phyloP scores from a whole-genome alignment of 2,888 invertebrate genomes.

The Drosophila neutralis region DNA sequence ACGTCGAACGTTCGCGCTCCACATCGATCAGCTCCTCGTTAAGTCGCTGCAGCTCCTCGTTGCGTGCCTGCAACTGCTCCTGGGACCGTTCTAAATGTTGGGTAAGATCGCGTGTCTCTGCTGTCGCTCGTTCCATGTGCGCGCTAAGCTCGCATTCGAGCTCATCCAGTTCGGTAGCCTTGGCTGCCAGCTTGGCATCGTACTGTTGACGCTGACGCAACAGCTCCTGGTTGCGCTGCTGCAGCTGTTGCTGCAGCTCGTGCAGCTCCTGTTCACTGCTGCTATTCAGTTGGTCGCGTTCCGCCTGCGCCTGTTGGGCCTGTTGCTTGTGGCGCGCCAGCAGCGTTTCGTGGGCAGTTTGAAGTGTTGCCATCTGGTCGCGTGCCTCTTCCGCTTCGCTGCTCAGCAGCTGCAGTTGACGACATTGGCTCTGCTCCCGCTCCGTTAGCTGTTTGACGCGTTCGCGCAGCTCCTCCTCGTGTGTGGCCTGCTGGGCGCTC shows the following conservation, averaged over 20 bases:
- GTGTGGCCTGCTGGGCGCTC: constrained; percentile 87
- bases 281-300: constrained; percentile 73
- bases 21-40: constrained; percentile 78
- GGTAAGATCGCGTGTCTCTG: constrained; percentile 84
- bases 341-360: constrained; percentile 84
- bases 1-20: constrained; percentile 77
- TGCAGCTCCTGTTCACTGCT: constrained; percentile 84
- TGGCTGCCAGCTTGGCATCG: constrained; percentile 84
- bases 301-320: constrained; percentile 83
- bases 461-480: constrained; percentile 88
- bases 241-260: constrained; percentile 80
- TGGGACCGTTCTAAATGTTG: constrained; percentile 87
- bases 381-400: constrained; percentile 86
- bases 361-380: constrained; percentile 85
- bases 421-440: constrained; percentile 87
- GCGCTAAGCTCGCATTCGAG: constrained; percentile 86
- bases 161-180: constrained; percentile 85
- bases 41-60: constrained; percentile 85
- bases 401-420: constrained; percentile 86
- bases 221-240: constrained; percentile 82
- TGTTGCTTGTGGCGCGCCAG: constrained; percentile 84
- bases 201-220: constrained; percentile 84
- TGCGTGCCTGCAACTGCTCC: constrained; percentile 86
- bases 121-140: constrained; percentile 81
- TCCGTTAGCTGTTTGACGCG: constrained; percentile 87